Evolutionary conservation across 2,113 vertebrate genomes (phyloP), one percentile per base, ranked within the genome.

Genomic region (Nesoenas mayeri): DNA sequence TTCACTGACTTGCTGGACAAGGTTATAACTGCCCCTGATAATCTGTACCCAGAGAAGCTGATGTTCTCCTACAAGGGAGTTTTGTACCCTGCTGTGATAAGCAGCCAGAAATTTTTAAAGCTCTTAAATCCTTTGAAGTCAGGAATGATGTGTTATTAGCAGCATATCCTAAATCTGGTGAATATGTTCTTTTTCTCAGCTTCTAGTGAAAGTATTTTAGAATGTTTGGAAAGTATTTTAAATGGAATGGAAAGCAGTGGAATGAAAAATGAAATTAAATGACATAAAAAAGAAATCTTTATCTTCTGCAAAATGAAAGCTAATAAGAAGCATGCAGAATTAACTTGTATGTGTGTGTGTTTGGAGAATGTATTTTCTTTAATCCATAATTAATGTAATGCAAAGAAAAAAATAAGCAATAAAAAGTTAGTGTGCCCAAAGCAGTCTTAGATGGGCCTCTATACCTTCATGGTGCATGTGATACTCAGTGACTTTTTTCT

Each of bases 121-220:
- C 47, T 36, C 31, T 96, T 69, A 58, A 93, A 61, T 79, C 31
- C 14, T 96, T 93, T 89, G 61, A 94, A 79, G 74, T 84, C 44
- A 89, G 65, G 42, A 84, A 72, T 40, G 28, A 80, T 92, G 44
- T 62, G 31, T 72, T 92, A 88, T 67, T 89, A 93, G 71, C 40
- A 80, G 61, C 79, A 79, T 80, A 71, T 57, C 10, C 88, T 67
- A 83, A 78, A 89, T 85, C 47, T 70, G 42, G 22, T 69, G 56
- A 93, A 77, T 88, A 34, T 70, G 34, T 54, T 4, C 28, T 75
- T 91, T 93, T 88, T 88, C 74, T 82, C 29, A 91, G 28, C 34
- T 79, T 78, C 73, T 54, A 70, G 28, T 91, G 28, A 78, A 79
- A 61, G 36, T 83, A 51, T 24, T 93, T 28, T 54, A n/a, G 81